Evolutionary conservation across 2,888 invertebrate species (phyloP), one percentile per base, ranked within the genome.

Genomic region (Caenorhabditis zanzibari): DNA sequence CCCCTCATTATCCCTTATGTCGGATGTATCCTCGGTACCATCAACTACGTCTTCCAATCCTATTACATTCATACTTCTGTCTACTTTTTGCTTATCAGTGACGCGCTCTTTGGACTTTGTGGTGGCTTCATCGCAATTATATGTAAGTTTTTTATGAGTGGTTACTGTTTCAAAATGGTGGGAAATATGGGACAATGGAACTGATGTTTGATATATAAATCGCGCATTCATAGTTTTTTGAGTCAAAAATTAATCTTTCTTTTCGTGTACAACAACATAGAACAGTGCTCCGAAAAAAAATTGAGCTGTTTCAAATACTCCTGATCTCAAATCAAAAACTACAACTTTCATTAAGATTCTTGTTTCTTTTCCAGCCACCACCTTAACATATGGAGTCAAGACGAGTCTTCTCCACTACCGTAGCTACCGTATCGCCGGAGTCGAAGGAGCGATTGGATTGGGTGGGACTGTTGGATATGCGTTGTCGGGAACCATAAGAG

Each of bases 81-180:
- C 2, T 88, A 88, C 52, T 92, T 86, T 71, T 84, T 93, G 19
- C 85, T 93, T 35, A 89, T 93, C 66, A 93, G 93, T 59, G 92
- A 92, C 58, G 63, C 93, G 19, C 61, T 93, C 1, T 93, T 92
- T 86, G 93, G 93, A 1, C 56, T 92, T 16, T 91, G 90, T 75
- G 93, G 93, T 6, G 93, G 93, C 44, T 93, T 90, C 84, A 91
- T 92, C 52, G 91, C 92, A 5, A 88, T 92, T 32, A 89, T 93
- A 35, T 92, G 93, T 92, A 58, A 81, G 86, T 84, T 79, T 81
- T 32, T 56, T 41, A 1, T 5, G 2, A 16, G 4, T 5, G 22
- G 7, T 38, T 52, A 16, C 52, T 38, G 41, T 58, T 44, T 38
- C 26, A 41, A 44, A 61, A 26, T n/a, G n/a, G 54, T 19, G 41